phyloP scores from a whole-genome alignment of 2,113 vertebrate species.

The Nestor notabilis region DNA sequence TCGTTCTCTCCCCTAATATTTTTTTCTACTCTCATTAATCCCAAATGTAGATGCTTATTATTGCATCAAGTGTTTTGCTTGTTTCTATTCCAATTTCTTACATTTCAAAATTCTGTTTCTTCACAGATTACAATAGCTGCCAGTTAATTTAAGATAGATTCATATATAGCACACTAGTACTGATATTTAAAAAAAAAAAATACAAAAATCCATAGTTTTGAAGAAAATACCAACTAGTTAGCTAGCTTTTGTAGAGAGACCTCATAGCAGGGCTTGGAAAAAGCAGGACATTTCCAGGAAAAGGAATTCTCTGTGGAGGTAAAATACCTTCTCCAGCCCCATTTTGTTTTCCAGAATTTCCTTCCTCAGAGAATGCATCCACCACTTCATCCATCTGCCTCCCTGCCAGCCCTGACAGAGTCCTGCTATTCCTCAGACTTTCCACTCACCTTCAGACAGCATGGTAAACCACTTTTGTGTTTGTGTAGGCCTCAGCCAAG shows the following conservation, averaged over 20 bases:
- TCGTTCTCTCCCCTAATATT: not conserved
- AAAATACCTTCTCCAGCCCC: not conserved
- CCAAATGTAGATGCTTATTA: not conserved
- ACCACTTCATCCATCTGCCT: constrained; percentile 70
- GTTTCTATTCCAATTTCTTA: not conserved
- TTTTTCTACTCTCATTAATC: not conserved
- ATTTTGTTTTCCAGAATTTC: constrained; percentile 39
- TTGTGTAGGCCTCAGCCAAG: constrained; percentile 61
- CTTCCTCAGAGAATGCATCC: constrained; percentile 43
- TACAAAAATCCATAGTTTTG: not conserved
- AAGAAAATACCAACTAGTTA: not conserved
- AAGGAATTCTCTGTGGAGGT: not conserved
- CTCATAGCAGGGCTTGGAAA: not conserved
- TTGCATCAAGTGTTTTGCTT: not conserved
- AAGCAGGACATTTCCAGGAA: not conserved
- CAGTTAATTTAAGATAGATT: not conserved
- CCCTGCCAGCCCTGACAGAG: constrained; percentile 40
- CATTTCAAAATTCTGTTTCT: not conserved
- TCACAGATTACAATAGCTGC: not conserved
- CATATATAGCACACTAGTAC: not conserved
- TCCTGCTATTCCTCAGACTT: constrained; percentile 48
- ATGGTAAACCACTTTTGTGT: constrained; percentile 72
- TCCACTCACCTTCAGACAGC: constrained; percentile 74
- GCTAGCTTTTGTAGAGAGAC: not conserved
- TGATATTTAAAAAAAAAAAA: not conserved